These are phyloP conservation scores for Portunus trituberculatus DNA, from an alignment of 1,140 invertebrate genomes.

Conservation along the genomic window DNA sequence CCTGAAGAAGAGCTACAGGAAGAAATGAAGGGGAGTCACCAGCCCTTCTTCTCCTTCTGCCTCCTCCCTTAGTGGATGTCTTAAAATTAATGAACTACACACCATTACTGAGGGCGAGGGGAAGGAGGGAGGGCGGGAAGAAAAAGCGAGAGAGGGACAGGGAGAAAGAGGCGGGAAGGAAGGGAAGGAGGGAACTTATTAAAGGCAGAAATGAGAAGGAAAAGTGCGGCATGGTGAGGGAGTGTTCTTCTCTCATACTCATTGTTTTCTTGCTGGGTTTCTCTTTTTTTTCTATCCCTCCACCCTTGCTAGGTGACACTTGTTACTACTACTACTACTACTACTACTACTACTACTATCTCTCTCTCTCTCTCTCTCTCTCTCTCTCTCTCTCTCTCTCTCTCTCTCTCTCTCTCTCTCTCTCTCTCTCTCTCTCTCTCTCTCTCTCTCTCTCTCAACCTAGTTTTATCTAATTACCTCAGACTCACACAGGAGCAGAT, in stretches of 20 bases:
- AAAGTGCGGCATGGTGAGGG: background rate
- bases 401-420: no score
- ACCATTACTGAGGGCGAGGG: background rate
- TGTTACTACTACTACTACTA: background rate
- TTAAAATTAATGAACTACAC: constrained; percentile 24
- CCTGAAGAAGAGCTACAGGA: background rate
- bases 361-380: background rate
- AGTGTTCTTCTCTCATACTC: background rate
- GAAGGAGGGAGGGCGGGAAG: background rate
- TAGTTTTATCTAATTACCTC: background rate
- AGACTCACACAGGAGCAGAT: no score
- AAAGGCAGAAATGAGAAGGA: background rate
- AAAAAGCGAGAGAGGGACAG: background rate
- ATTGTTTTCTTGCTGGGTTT: background rate
- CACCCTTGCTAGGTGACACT: background rate
- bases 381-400: background rate
- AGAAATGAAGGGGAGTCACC: background rate
- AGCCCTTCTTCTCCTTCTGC: background rate
- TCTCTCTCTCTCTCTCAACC: background rate
- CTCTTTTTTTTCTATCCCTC: background rate
- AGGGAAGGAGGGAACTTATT: background rate
- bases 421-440: background rate
- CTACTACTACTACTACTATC: no score
- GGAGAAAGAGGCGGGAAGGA: background rate
- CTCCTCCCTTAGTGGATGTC: background rate